A percentile compares a stretch with the other conserved stretches of the same genome.
phyloP scores from a whole-genome alignment of 2,113 vertebrate species.

The Egretta garzetta region DNA sequence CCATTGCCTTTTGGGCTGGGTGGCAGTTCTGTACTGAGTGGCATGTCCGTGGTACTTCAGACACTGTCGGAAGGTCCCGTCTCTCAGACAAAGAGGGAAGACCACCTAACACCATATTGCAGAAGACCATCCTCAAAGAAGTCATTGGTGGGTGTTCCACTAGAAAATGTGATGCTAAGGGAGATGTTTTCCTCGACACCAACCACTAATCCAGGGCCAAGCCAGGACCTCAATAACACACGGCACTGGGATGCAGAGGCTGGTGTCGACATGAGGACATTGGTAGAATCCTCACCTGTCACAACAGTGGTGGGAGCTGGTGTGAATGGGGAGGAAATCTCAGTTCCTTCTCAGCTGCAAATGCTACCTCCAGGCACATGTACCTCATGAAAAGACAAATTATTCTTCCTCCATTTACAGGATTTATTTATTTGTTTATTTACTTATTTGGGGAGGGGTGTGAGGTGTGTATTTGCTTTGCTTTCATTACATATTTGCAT shows the following conservation, averaged over 20 bases:
- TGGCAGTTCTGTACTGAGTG: not conserved
- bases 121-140: not conserved
- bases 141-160: not conserved
- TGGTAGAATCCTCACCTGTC: not conserved
- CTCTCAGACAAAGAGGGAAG: not conserved
- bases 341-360: not conserved
- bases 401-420: not conserved
- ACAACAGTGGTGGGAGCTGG: not conserved
- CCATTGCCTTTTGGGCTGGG: not conserved
- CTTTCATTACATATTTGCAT: not conserved
- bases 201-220: not conserved
- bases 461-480: not conserved
- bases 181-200: not conserved
- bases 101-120: fast-evolving
- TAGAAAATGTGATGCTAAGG: not conserved
- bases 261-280: not conserved
- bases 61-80: not conserved
- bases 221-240: not conserved
- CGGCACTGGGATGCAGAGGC: not conserved
- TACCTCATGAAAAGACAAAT: not conserved
- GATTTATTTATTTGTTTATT: not conserved
- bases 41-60: fast-evolving
- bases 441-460: not conserved
- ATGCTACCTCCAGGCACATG: not conserved
- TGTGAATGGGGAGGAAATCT: not conserved